Conservation (phyloP, 1,140 invertebrate species). For the Melitaea cinxia region DNA sequence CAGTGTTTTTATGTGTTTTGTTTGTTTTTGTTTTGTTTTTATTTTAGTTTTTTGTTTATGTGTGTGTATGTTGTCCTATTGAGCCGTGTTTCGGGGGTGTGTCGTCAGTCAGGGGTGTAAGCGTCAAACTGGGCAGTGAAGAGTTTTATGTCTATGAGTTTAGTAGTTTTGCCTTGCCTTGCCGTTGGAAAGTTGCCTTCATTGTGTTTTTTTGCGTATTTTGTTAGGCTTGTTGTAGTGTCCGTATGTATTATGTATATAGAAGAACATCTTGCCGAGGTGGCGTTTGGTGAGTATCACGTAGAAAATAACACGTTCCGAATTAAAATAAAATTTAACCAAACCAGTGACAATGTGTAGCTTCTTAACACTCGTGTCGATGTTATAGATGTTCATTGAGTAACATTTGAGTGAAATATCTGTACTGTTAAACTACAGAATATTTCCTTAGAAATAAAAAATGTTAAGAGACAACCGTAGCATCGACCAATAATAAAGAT, state of each 20-base stretch:
- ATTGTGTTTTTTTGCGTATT: slow-evolving; percentile 76
- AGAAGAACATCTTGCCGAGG: slow-evolving; percentile 42
- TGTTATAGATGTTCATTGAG: slow-evolving; percentile 52
- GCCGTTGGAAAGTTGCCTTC: slow-evolving; percentile 62
- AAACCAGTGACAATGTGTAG: slow-evolving; percentile 56
- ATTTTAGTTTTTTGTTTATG: slow-evolving; percentile 55
- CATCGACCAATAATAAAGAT: slow-evolving; percentile 41
- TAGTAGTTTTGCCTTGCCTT: slow-evolving; percentile 71
- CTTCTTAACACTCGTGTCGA: slow-evolving; percentile 53
- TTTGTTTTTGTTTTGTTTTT: slow-evolving; percentile 53
- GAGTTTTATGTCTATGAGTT: slow-evolving; percentile 50
- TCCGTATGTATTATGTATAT: slow-evolving; percentile 67
- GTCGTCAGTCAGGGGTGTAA: slow-evolving; percentile 63
- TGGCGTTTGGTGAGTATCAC: slow-evolving; percentile 49
- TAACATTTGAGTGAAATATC: too few species aligned
- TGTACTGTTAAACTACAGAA: too few species aligned
- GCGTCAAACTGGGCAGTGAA: slow-evolving; percentile 63
- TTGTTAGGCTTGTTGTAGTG: slow-evolving; percentile 78
- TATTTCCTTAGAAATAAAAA: neutral
- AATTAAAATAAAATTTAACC: slow-evolving; percentile 37
- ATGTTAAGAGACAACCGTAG: slow-evolving; percentile 46
- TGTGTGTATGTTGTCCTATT: slow-evolving; percentile 69
- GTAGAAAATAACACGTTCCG: slow-evolving; percentile 45
- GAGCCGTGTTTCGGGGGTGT: slow-evolving; percentile 59
- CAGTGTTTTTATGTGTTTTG: slow-evolving; percentile 58